Percentiles rank a stretch among this genome's conserved stretches.
phyloP scores from a whole-genome alignment of 1,140 invertebrate species.

The Xylocopa sonorina region DNA sequence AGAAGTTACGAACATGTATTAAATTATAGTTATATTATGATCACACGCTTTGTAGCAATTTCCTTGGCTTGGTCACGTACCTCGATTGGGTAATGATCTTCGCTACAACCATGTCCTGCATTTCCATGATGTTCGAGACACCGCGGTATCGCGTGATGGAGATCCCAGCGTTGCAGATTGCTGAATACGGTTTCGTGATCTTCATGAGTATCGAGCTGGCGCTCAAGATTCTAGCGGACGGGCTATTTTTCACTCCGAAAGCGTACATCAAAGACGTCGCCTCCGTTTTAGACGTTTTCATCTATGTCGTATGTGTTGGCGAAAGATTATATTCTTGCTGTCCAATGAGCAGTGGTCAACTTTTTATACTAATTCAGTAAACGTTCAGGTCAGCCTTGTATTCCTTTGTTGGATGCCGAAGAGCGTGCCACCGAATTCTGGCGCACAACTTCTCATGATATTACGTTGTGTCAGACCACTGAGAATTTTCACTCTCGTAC shows the following conservation, averaged over 20 bases:
- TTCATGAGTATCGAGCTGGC: slow-evolving; percentile 98
- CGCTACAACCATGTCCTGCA: slow-evolving; percentile 97
- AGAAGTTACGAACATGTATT: background rate
- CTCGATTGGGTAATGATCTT: slow-evolving; percentile 99
- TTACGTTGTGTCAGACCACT: slow-evolving; percentile 97
- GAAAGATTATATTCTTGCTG: background rate
- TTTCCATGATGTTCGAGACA: slow-evolving; percentile 99
- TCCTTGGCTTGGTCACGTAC: slow-evolving; percentile 98
- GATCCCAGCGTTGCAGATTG: slow-evolving; percentile 92
- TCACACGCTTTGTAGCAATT: slow-evolving; percentile 88
- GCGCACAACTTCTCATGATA: slow-evolving; percentile 97
- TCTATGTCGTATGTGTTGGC: slow-evolving; percentile 92
- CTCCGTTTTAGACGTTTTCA: slow-evolving; percentile 97
- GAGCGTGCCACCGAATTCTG: slow-evolving; percentile 94
- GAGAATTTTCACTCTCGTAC: slow-evolving; percentile 98
- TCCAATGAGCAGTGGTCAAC: background rate
- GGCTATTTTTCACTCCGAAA: slow-evolving; percentile 99
- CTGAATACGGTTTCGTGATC: slow-evolving; percentile 98
- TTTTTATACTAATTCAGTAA: slow-evolving; percentile 18
- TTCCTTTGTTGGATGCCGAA: slow-evolving; percentile 98
- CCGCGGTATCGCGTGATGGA: slow-evolving; percentile 94
- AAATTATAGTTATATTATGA: slow-evolving; percentile 22
- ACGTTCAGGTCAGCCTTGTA: slow-evolving; percentile 92
- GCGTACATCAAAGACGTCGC: slow-evolving; percentile 99
- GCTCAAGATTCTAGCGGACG: slow-evolving; percentile 98